Base-by-base conservation (phyloP, 2,797 vertebrate species). In the Chaetodon trifasciatus region DNA sequence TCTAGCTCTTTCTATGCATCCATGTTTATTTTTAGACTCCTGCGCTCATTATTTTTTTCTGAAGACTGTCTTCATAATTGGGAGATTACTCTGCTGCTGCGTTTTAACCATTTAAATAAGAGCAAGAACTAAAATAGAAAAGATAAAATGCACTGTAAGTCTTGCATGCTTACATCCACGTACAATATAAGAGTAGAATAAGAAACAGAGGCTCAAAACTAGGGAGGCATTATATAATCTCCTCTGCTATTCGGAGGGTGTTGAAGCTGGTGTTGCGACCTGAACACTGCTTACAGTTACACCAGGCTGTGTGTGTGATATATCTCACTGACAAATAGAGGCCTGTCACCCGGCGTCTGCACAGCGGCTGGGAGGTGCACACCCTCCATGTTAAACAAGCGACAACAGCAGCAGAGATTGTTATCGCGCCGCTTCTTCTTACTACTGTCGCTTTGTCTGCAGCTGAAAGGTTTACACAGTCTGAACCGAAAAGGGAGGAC, bases 251-350 rank as follows among this genome's bases (percentile, higher is more conserved):
- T 64, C 32, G 53, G 64, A 42, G n/a, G 69, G 53, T 46, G 58
- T 28, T 28, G 55, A 62, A 55, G 60, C 57, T 19, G 67, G 6
- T 7, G 24, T 19, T n/a, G 53, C 60, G 46, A 37, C 40, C 50
- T 64, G 50, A 75, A 39, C 39, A 4, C 37, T 57, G 50, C 50
- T 68, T 71, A 50, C 62, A 78, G 73, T 32, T 55, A 23, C 73
- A 69, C 15, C 4, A 15, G 70, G 35, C 8, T 82, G 66, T 65
- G 47, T 72, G 28, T 69, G 68, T 65, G 39, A 42, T 81, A 8
- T 15, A 66, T 77, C 76, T 79, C 32, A 9, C 42, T 81, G 74
- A 84, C 76, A 87, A 81, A 87, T 83, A 56, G 53, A 70, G 67
- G 50, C 64, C 65, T 79, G 87, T 81, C 75, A 79, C 40, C 62